phyloP scores from a whole-genome alignment of 2,797 vertebrate species.

The Tenualosa thibaudeaui region DNA sequence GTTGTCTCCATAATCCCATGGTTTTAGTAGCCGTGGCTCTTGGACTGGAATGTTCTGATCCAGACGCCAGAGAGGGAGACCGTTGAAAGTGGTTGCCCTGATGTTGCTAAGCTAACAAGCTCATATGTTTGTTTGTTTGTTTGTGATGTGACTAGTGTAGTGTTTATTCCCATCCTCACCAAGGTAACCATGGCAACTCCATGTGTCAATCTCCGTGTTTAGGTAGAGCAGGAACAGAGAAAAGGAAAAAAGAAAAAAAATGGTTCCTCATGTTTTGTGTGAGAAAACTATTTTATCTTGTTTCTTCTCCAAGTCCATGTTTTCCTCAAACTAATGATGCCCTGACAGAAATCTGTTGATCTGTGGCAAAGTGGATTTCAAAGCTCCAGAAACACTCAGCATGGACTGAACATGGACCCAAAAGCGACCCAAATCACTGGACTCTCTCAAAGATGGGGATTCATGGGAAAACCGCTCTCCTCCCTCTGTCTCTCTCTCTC shows the following conservation, averaged over 20 bases:
- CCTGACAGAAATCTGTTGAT: not conserved
- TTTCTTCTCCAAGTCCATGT: not conserved
- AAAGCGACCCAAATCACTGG: too few relatives aligned
- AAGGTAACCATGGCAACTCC: not conserved
- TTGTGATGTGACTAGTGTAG: not conserved
- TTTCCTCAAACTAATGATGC: not conserved
- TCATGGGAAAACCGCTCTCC: too few relatives aligned
- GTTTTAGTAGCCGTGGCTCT: too few relatives aligned
- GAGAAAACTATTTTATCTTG: not conserved
- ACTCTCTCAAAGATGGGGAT: too few relatives aligned
- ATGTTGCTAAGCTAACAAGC: not conserved
- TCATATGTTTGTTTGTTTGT: not conserved
- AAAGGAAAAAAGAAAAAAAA: not conserved
- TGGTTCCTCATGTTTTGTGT: not conserved
- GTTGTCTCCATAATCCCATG: too few relatives aligned
- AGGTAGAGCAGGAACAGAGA: not conserved
- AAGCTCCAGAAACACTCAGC: too few relatives aligned
- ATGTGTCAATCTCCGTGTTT: not conserved
- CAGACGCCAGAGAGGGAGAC: not conserved
- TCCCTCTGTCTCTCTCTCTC: too few relatives aligned
- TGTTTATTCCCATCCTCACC: not conserved
- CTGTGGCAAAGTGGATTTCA: too few relatives aligned
- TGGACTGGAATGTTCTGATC: too few relatives aligned
- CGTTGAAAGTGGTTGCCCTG: not conserved
- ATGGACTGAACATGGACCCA: too few relatives aligned